Percentiles rank a stretch among this genome's conserved stretches.
These are phyloP conservation scores for Tinamus guttatus DNA, from an alignment of 2,113 vertebrate species.

Conservation along the genomic window DNA sequence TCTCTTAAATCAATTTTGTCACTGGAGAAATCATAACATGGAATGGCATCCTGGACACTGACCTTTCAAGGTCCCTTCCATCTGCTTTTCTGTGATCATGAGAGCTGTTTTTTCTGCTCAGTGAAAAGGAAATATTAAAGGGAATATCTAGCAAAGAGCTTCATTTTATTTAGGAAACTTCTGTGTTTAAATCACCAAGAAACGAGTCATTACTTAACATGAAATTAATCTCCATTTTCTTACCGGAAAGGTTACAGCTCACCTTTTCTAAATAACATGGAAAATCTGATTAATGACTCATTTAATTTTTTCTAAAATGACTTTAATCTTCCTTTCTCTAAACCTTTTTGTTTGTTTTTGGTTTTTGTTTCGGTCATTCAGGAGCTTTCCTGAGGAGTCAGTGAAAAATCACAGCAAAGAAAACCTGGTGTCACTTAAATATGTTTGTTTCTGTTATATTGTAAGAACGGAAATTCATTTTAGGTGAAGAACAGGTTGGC, in stretches of 20 bases:
- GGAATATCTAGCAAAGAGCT: not conserved
- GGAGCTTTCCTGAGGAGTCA: not conserved
- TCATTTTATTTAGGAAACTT: not conserved
- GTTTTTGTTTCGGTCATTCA: not conserved
- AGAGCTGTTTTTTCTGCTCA: not conserved
- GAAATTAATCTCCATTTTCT: slow-evolving; percentile 45
- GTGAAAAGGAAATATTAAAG: not conserved
- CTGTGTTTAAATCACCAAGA: not conserved
- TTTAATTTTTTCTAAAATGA: not conserved
- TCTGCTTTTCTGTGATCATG: not conserved
- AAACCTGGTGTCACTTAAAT: not conserved
- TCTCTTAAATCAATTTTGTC: slow-evolving; percentile 17
- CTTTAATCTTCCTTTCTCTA: not conserved
- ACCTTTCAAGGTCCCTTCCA: slow-evolving; percentile 6
- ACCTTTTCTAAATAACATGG: not conserved
- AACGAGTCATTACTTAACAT: slow-evolving; percentile 1
- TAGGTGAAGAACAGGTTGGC: not conserved
- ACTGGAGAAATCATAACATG: not conserved
- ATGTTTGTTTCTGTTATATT: not conserved
- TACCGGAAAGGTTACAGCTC: slow-evolving; percentile 4
- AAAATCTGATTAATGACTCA: not conserved
- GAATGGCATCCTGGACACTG: not conserved
- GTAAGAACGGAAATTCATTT: not conserved
- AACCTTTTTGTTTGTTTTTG: not conserved
- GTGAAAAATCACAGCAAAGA: not conserved